Conservation (phyloP, 2,113 vertebrate species). For the Microcebus jonahi region DNA sequence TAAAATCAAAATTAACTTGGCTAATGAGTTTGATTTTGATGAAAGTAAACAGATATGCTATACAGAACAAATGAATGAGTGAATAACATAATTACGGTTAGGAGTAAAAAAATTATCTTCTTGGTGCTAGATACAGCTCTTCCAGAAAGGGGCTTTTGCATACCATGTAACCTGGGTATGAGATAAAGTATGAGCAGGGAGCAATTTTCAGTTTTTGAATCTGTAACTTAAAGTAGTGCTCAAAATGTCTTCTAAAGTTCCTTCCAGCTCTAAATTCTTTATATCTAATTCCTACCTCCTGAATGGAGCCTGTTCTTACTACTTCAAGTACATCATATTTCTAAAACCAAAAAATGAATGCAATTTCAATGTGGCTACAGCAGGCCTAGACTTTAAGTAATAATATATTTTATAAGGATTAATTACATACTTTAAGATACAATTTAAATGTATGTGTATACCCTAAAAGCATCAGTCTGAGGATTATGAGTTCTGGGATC, state of each 20-base stretch:
- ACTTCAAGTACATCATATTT: slow-evolving; percentile 55
- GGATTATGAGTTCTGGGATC: not conserved
- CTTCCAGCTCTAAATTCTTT: slow-evolving; percentile 40
- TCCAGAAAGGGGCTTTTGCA: not conserved
- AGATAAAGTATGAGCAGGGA: not conserved
- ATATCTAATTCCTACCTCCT: slow-evolving; percentile 51
- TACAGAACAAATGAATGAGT: not conserved
- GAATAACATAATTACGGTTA: not conserved
- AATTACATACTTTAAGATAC: slow-evolving; percentile 5
- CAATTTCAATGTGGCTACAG: slow-evolving; percentile 41
- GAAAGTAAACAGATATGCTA: not conserved
- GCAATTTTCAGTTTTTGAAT: not conserved
- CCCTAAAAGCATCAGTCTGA: not conserved
- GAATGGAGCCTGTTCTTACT: slow-evolving; percentile 48
- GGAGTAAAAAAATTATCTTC: not conserved
- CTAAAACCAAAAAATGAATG: slow-evolving; percentile 62
- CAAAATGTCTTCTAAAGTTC: not conserved
- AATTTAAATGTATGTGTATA: not conserved
- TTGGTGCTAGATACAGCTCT: not conserved
- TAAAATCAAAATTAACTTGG: slow-evolving; percentile 51
- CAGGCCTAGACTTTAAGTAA: slow-evolving; percentile 36
- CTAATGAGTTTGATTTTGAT: slow-evolving; percentile 29
- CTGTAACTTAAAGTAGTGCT: slow-evolving; percentile 17
- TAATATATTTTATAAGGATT: not conserved
- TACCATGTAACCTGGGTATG: not conserved